Conservation (phyloP, 1,140 invertebrate genomes). For the Neodiprion virginianus region DNA sequence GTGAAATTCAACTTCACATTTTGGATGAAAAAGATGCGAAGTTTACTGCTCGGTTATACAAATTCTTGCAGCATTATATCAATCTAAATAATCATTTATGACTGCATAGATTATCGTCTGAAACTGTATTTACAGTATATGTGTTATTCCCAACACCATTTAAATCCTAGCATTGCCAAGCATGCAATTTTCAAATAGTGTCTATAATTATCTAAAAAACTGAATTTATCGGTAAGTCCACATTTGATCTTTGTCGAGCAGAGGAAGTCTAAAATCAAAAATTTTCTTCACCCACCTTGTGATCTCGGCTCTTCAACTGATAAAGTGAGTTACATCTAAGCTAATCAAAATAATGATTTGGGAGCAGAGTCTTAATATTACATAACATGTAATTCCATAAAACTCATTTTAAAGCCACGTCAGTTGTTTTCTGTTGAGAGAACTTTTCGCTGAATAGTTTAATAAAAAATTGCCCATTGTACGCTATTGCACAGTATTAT, state of each 20-base stretch:
- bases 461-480: neutral
- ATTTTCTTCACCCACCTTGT: slow-evolving; percentile 57
- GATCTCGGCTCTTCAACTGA: slow-evolving; percentile 24
- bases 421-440: neutral
- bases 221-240: neutral
- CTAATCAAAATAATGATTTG: neutral
- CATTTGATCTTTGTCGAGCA: neutral
- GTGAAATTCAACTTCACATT: neutral
- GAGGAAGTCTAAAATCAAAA: slow-evolving; percentile 39
- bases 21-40: neutral
- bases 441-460: neutral
- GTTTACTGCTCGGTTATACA: neutral
- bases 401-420: neutral
- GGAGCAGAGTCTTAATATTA: neutral
- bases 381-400: neutral
- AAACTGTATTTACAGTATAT: neutral
- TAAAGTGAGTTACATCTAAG: neutral
- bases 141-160: slow-evolving; percentile 54
- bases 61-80: neutral
- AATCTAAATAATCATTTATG: neutral
- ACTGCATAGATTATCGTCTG: neutral
- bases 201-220: slow-evolving; percentile 38
- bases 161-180: slow-evolving; percentile 51
- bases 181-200: slow-evolving; percentile 55
- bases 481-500: neutral